Conservation (phyloP, 2,797 vertebrate species). For the Falco columbarius region DNA sequence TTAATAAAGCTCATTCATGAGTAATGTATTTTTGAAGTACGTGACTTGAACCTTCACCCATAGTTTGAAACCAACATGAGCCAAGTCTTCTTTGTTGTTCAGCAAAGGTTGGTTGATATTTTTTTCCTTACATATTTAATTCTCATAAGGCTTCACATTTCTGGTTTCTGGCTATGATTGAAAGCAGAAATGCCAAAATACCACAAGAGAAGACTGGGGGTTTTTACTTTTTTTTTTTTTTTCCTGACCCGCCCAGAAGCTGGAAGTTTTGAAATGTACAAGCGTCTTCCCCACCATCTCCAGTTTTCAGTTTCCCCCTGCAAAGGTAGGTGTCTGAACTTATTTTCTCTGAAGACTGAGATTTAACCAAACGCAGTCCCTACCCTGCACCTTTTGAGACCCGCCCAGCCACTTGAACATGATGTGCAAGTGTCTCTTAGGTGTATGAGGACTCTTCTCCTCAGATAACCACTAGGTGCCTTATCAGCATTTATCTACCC, state of each 20-base stretch:
- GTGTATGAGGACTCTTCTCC: background rate
- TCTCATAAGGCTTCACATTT: constrained; percentile 55
- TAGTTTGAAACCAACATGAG: constrained; percentile 62
- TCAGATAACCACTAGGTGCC: background rate
- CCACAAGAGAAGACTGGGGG: constrained; percentile 45
- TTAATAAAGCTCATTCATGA: constrained; percentile 72
- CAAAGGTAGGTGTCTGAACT: background rate
- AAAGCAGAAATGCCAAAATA: constrained; percentile 68
- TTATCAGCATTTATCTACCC: background rate
- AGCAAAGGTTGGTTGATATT: constrained; percentile 50
- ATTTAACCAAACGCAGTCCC: fast-evolving
- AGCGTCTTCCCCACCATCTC: background rate
- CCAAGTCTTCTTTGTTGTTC: constrained; percentile 62
- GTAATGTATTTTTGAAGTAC: constrained; percentile 72
- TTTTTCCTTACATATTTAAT: constrained; percentile 58
- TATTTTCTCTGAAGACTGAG: background rate
- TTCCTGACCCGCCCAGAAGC: constrained; percentile 51
- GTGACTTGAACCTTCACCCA: constrained; percentile 72
- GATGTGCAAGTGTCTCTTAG: background rate
- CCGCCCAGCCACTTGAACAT: background rate
- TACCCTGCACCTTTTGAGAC: background rate
- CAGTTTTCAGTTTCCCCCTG: background rate
- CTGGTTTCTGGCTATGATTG: constrained; percentile 68
- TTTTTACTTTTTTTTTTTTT: constrained; percentile 8
- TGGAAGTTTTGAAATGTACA: constrained; percentile 11